Percentiles rank a stretch among this genome's conserved stretches.
Conservation (phyloP, 2,888 invertebrate genomes). For the Exocentrus adspersus region DNA sequence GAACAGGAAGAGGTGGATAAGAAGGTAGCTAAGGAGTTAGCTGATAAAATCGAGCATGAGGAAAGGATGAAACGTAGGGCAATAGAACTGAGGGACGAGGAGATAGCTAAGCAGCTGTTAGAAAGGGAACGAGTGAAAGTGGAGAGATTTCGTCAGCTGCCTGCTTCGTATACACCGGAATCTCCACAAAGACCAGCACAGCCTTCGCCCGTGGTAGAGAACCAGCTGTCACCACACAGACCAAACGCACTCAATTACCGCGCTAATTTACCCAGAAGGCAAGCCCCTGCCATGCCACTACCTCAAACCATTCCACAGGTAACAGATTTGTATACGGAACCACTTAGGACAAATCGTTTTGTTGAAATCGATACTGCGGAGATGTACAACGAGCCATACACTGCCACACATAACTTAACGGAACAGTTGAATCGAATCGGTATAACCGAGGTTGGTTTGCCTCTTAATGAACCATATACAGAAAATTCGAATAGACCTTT, state of each 20-base stretch:
- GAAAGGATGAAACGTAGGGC: constrained; percentile 67
- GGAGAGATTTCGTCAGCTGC: constrained; percentile 38
- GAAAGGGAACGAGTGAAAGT: constrained; percentile 57
- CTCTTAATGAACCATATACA: too few species aligned
- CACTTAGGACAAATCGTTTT: constrained; percentile 41
- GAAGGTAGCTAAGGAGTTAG: constrained; percentile 73
- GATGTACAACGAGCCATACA: constrained; percentile 59
- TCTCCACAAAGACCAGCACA: constrained; percentile 50
- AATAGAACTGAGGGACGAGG: constrained; percentile 67
- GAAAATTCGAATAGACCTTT: too few species aligned
- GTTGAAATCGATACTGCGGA: constrained; percentile 47
- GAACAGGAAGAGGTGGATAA: constrained; percentile 79
- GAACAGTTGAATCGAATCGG: constrained; percentile 58
- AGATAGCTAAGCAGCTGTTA: constrained; percentile 66
- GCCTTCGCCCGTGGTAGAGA: constrained; percentile 43
- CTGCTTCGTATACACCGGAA: constrained; percentile 26
- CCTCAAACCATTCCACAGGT: constrained; percentile 44
- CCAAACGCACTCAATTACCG: constrained; percentile 53
- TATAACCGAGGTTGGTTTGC: constrained; percentile 63
- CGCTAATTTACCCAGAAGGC: constrained; percentile 55
- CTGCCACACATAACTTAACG: constrained; percentile 38
- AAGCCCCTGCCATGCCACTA: constrained; percentile 59
- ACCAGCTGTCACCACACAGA: constrained; percentile 52
- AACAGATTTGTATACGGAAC: constrained; percentile 51
- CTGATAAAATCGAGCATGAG: constrained; percentile 71